phyloP scores from a whole-genome alignment of 64 coral and sea anemone species.

The Actinia tenebrosa region DNA sequence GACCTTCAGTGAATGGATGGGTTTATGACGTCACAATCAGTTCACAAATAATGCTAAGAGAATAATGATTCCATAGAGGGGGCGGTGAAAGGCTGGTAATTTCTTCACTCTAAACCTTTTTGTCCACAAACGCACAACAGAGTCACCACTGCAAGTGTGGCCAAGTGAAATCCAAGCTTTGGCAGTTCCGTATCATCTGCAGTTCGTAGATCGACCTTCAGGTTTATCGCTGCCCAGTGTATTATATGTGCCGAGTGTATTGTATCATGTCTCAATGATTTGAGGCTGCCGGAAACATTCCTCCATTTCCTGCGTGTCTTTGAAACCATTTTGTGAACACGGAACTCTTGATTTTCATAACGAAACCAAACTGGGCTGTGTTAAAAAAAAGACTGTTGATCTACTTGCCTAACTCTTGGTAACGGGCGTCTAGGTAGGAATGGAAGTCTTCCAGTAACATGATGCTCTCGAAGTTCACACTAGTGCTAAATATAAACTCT shows the following conservation, averaged over 20 bases:
- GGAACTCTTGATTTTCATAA: slow-evolving; percentile 55
- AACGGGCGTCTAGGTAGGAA: slow-evolving; percentile 4
- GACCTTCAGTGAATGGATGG: background rate
- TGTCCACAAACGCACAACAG: background rate
- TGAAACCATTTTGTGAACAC: slow-evolving; percentile 62
- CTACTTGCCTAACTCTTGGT: background rate
- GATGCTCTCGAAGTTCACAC: slow-evolving; percentile 26
- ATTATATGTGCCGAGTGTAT: slow-evolving; percentile 44
- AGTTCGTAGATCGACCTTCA: slow-evolving; percentile 14
- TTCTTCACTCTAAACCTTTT: background rate
- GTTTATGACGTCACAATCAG: slow-evolving; percentile 3
- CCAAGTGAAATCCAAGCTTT: slow-evolving; percentile 17
- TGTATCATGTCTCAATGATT: slow-evolving; percentile 94
- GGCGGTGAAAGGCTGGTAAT: slow-evolving; percentile 41
- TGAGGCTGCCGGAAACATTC: slow-evolving; percentile 79
- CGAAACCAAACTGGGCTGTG: slow-evolving; percentile 4
- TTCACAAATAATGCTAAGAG: slow-evolving; percentile 34
- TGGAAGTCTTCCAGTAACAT: slow-evolving; percentile 26
- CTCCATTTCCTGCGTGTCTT: slow-evolving; percentile 89
- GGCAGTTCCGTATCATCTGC: background rate
- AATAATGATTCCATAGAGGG: slow-evolving; percentile 30
- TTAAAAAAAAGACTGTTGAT: background rate
- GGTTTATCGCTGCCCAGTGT: slow-evolving; percentile 20
- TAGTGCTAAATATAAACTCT: slow-evolving; percentile 95
- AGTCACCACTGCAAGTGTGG: background rate